Evolutionary conservation across 2,113 vertebrate genomes (phyloP), one percentile per base, ranked within the genome.

Genomic region (Carlito syrichta): DNA sequence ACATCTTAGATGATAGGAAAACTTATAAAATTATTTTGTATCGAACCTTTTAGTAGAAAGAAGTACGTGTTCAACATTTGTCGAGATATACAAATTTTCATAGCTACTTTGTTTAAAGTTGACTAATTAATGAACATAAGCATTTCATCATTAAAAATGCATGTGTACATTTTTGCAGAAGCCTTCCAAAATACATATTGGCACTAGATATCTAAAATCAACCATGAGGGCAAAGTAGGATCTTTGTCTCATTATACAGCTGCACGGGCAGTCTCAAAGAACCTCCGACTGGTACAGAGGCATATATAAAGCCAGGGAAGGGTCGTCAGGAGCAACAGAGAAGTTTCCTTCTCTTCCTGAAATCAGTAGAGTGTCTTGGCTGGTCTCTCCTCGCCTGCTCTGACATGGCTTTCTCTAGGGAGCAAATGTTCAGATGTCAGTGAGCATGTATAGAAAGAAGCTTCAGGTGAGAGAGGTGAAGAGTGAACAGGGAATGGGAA

Each of bases 141-240:
- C 25, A 48, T 81, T 56, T 82, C 62, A 77, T 85, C 85, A 85
- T 96, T 92, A 96, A 95, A 94, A 91, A 91, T 83, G 66, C n/a
- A 89, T 69, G 82, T 87, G 63, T 83, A 50, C 60, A 40, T 76
- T 85, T 93, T 86, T 93, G 50, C 73, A 78, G 60, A 95, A 95
- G 69, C 73, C 62, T 93, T 94, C 71, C 82, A 83, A 96, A 94
- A 92, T 50, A 86, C 68, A 89, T 81, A 91, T 30, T 92, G 92
- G 94, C 90, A 94, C 60, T 60, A 85, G 94, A 52, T 90, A 78
- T 82, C 83, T 92, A 74, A 87, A 94, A 94, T 40, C 63, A 97
- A 73, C 76, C 1, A 0, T 45, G 81, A 94, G 79, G 71, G 56
- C 48, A 54, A 43, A n/a, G 43, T n/a, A 90, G 13, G 35, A 78